Percentiles rank a stretch among this genome's conserved stretches.
These are phyloP conservation scores for Calameuta idolon DNA, from an alignment of 2,888 invertebrate species.

Conservation along the genomic window DNA sequence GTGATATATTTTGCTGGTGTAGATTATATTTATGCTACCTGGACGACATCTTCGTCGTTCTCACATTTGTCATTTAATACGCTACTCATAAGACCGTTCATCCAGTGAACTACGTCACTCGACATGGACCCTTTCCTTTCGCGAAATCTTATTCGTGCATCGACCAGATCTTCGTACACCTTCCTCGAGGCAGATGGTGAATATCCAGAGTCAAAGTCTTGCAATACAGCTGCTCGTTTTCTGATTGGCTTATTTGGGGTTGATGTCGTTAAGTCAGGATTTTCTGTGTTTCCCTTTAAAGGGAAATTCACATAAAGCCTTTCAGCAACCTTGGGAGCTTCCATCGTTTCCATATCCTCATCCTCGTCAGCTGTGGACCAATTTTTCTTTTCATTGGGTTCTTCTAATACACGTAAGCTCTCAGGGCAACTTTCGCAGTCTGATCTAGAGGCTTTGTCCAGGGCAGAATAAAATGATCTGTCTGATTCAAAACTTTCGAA, in stretches of 20 bases:
- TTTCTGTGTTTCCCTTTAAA: background rate
- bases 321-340: background rate
- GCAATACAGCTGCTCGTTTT: background rate
- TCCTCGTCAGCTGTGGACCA: background rate
- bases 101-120: constrained; percentile 58
- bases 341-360: background rate
- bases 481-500: background rate
- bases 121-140: constrained; percentile 47
- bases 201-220: background rate
- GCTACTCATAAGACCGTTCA: constrained; percentile 42
- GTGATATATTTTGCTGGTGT: background rate
- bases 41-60: constrained; percentile 35
- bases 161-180: background rate
- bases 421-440: background rate
- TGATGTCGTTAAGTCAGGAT: background rate
- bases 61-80: constrained; percentile 38
- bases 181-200: background rate
- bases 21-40: constrained; percentile 24
- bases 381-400: background rate
- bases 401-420: background rate
- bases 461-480: background rate
- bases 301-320: background rate
- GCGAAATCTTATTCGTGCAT: constrained; percentile 18
- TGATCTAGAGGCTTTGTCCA: background rate
- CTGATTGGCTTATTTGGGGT: background rate